Conservation (phyloP, 2,113 vertebrate genomes). For the Catharus bicknelli region DNA sequence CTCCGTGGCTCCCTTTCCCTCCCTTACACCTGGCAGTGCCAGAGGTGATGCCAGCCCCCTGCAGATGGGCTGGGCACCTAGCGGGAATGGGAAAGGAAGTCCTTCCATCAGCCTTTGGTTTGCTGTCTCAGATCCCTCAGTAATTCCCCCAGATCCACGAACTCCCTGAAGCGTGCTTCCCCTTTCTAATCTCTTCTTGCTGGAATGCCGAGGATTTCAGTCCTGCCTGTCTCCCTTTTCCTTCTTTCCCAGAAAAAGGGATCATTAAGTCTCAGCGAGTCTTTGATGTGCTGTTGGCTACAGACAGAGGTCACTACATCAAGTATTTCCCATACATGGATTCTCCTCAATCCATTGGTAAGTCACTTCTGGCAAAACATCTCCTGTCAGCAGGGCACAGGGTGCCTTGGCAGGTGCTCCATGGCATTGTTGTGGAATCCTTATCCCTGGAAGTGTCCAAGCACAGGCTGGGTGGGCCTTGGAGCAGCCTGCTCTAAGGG, state of each 20-base stretch:
- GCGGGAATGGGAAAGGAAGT: not conserved
- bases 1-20: rapidly evolving
- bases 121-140: not conserved
- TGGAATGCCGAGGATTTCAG: not conserved
- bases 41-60: rapidly evolving
- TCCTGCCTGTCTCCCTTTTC: not conserved
- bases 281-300: constrained; percentile 82
- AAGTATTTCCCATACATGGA: constrained; percentile 86
- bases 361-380: not conserved
- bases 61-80: not conserved
- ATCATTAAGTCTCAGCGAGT: constrained; percentile 85
- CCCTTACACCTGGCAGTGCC: rapidly evolving
- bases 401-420: not conserved
- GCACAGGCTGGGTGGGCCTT: not conserved
- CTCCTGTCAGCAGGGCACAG: not conserved
- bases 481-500: not conserved
- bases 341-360: constrained; percentile 89
- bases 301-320: constrained; percentile 86
- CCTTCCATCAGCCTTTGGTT: too few relatives aligned
- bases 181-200: not conserved
- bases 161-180: not conserved
- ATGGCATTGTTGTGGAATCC: not conserved
- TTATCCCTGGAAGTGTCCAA: not conserved
- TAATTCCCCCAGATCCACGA: not conserved
- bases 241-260: constrained; percentile 80